Evolutionary conservation across 2,113 vertebrate species (phyloP).

Genomic region (Cranoglanis bouderius): DNA sequence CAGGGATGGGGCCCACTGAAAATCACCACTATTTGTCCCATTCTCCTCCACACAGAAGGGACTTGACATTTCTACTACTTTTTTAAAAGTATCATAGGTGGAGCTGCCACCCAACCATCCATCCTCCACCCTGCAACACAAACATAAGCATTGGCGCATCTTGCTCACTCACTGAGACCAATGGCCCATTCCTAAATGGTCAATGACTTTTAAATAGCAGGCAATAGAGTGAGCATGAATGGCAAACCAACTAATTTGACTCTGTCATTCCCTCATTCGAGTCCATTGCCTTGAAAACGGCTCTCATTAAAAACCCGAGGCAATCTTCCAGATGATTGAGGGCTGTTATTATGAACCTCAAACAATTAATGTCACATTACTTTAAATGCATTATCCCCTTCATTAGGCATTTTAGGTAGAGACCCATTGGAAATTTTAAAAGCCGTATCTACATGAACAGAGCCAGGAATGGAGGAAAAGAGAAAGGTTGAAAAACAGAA

Average conservation of each 20-base stretch:
- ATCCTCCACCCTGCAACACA: conserved; percentile 57
- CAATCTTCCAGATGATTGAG: conserved; percentile 69
- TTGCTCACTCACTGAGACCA: conserved; percentile 54
- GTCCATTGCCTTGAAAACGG: conserved; percentile 61
- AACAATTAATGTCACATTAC: conserved; percentile 73
- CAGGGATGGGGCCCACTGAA: conserved; percentile 69
- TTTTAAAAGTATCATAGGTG: conserved; percentile 61
- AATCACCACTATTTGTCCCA: conserved; percentile 59
- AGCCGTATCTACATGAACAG: conserved; percentile 56
- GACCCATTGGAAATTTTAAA: conserved; percentile 61
- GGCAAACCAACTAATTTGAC: conserved; percentile 66
- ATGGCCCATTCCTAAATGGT: conserved; percentile 64
- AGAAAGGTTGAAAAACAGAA: conserved; percentile 26
- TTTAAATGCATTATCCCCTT: conserved; percentile 66
- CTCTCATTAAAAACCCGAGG: conserved; percentile 60
- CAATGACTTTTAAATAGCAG: conserved; percentile 71
- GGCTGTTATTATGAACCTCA: conserved; percentile 64
- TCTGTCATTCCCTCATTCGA: conserved; percentile 65
- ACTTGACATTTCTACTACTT: conserved; percentile 72
- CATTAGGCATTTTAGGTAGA: conserved; percentile 64
- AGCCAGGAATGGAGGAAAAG: conserved; percentile 31
- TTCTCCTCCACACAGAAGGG: conserved; percentile 63
- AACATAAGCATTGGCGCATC: conserved; percentile 54
- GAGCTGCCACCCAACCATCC: conserved; percentile 55
- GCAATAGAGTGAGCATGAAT: conserved; percentile 70